Base-by-base conservation (phyloP, 2,888 invertebrate genomes). In the Rotaria magnacalcarata region DNA sequence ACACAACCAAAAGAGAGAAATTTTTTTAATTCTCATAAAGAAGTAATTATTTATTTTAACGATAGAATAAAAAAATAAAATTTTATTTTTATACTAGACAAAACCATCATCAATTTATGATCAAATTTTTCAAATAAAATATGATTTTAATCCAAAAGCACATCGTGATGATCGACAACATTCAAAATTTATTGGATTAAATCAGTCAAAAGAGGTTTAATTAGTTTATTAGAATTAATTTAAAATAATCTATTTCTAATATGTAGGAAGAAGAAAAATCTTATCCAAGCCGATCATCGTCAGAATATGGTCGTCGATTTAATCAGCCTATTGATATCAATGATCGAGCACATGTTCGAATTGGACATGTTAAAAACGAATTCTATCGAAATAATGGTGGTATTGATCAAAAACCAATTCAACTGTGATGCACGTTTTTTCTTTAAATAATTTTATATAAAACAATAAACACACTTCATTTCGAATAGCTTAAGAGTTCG, bases 121-220 rank as follows among this genome's bases (percentile, higher is more conserved):
- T 87, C 87, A 90, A 87, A 87, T 90, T 47, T 90, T 90, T 87
- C 87, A 89, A 27, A 88, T 89, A 47, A 88, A 88, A 43, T 87
- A 88, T 75, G 89, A 88, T 19, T 91, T 89, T 88, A 90, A 91
- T 88, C 89, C 90, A 85, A 90, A 90, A 86, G 88, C 90, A 16
- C 91, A 90, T 88, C 88, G 90, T 85, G 89, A 90, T 89, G 91
- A 91, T 88, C 87, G 91, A 87, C 90, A 90, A 84, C 91, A 91
- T 88, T 90, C 90, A 27, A 90, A 90, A 87, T 89, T 89, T 27
- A 87, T 88, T 58, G 90, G 90, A 27, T 89, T 91, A 67, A 60
- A 85, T 47, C n/a, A 84, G 41, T 60, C 80, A 80, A 54, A 80
- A 43, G 87, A 87, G 84, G 84, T 84, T 27, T 21, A n/a, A 27